phyloP scores from a whole-genome alignment of 37 sponge, comb jelly and placozoan genomes.

The Cladorhizidae sp. region DNA sequence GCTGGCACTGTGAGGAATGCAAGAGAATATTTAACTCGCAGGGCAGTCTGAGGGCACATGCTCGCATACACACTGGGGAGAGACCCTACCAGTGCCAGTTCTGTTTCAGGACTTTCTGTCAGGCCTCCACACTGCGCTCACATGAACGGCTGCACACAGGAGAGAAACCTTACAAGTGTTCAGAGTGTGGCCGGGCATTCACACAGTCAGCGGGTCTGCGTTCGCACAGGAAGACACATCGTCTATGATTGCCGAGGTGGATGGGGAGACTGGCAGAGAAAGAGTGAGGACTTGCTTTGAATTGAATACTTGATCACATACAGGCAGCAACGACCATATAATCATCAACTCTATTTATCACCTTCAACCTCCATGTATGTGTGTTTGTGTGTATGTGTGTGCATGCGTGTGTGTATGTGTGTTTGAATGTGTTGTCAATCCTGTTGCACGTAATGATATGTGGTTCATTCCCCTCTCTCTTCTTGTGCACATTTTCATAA shows the following conservation, averaged over 20 bases:
- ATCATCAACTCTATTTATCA: too few species aligned
- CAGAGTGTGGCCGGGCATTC: slow-evolving; percentile 64
- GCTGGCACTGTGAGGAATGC: slow-evolving; percentile 68
- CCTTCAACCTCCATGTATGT: too few species aligned
- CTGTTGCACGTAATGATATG: too few species aligned
- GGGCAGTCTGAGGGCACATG: slow-evolving; percentile 72
- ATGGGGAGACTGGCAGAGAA: too few species aligned
- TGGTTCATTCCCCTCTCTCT: too few species aligned
- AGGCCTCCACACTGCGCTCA: slow-evolving; percentile 58
- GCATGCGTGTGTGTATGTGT: too few species aligned
- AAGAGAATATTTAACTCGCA: slow-evolving; percentile 66
- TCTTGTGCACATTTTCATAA: too few species aligned
- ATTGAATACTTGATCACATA: too few species aligned
- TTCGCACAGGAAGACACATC: slow-evolving; percentile 74
- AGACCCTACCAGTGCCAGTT: slow-evolving; percentile 75
- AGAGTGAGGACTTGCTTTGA: too few species aligned
- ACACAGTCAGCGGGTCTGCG: slow-evolving; percentile 79
- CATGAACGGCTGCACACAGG: slow-evolving; percentile 81
- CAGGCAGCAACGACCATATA: too few species aligned
- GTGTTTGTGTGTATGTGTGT: too few species aligned
- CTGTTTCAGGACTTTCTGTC: slow-evolving; percentile 67
- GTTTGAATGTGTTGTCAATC: too few species aligned
- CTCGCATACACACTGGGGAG: slow-evolving; percentile 78
- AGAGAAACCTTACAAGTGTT: slow-evolving; percentile 82
- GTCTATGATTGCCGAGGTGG: slow-evolving; percentile 4